Base-by-base conservation (phyloP, 2,888 invertebrate genomes). In the Drosophila villosipedis region DNA sequence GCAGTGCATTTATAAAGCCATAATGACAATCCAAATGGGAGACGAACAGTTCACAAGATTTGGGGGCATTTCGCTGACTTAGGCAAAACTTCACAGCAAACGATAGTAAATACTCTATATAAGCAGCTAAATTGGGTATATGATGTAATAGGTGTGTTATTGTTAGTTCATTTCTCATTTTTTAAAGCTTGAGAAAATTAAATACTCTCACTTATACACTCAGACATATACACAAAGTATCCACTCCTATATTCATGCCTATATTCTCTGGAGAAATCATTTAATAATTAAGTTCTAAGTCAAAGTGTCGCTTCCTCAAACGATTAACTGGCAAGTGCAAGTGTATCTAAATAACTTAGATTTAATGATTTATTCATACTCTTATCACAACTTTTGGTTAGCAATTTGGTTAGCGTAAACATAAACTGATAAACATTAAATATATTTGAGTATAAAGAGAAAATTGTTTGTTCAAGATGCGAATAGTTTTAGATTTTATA, bases 1-100 rank as follows among this genome's bases (percentile, higher is more conserved):
- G 37, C 54, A 66, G 52, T 66, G 75, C 78, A 78, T 76, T 76
- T 73, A 62, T 67, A 49, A 37, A 14, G 65, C 39, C 65, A 77
- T 74, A 77, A 80, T 80, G 74, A 75, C 80, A 80, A 78, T 74
- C 50, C 57, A 66, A 80, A 66, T 55, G 64, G 64, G 33, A 57
- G 33, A 19, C 28, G n/a, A 35, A 59, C 66, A 60, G 69, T 74
- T 73, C 33, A 31, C 64, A 75, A 62, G 68, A 73, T 73, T 73
- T 64, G 22, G 57, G 50, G 62, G 65, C 64, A 63, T 73, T 73
- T 53, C 52, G 79, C 80, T 80, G 79, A 79, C 70, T 70, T 77
- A 3, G 31, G 47, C 68, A 47, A 53, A 80, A 76, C 31, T 68
- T 79, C 30, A 55, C 52, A 68, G 53, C 30, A 55, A 43, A 65